Conservation (phyloP, 2,888 invertebrate species). For the Thymelicus sylvestris region DNA sequence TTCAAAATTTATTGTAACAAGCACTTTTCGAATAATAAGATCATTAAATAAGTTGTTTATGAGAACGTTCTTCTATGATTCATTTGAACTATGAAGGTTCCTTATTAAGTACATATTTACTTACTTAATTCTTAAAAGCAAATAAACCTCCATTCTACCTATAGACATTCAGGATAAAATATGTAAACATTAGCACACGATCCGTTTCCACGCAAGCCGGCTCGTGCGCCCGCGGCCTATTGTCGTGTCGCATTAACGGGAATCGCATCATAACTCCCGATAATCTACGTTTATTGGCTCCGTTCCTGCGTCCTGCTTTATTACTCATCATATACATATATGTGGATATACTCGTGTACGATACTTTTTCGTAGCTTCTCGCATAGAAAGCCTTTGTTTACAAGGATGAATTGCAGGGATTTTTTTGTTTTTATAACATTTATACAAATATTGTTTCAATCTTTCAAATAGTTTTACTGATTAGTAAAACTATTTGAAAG, state of each 20-base stretch:
- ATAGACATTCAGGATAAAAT: neutral
- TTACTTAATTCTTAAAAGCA: too few relatives aligned
- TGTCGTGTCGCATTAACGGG: conserved; percentile 80
- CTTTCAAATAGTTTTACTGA: too few relatives aligned
- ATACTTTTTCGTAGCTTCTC: neutral
- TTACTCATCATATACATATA: conserved; percentile 48
- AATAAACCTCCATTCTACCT: too few relatives aligned
- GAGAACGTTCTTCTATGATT: too few relatives aligned
- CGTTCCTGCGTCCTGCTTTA: conserved; percentile 62
- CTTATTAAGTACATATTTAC: too few relatives aligned
- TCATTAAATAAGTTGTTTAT: too few relatives aligned
- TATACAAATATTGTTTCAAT: too few relatives aligned
- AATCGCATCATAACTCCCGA: conserved; percentile 83
- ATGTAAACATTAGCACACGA: conserved; percentile 9
- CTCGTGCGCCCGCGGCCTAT: conserved; percentile 65
- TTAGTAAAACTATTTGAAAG: too few relatives aligned
- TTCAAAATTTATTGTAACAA: too few relatives aligned
- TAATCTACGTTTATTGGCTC: conserved; percentile 84
- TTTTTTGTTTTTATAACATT: too few relatives aligned
- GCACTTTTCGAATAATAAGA: too few relatives aligned
- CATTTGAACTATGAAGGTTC: too few relatives aligned
- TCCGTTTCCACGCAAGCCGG: conserved; percentile 25
- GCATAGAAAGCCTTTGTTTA: neutral
- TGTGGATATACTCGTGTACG: conserved; percentile 13
- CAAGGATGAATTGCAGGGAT: neutral